These are phyloP conservation scores for Patagioenas fasciata DNA, from an alignment of 2,113 vertebrate species.

Conservation along the genomic window DNA sequence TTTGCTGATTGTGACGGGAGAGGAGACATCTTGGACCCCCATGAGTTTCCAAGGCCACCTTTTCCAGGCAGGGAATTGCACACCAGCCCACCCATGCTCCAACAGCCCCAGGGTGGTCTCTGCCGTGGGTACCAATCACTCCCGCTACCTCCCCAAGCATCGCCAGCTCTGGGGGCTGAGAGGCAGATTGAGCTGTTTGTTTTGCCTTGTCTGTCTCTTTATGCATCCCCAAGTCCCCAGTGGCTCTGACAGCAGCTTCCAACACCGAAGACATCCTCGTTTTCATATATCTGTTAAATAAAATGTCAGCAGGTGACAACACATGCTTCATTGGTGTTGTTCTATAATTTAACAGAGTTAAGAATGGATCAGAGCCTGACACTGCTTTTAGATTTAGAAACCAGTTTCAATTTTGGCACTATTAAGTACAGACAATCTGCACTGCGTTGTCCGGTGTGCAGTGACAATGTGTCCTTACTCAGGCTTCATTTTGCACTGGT, in stretches of 20 bases:
- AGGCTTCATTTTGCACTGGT: not conserved
- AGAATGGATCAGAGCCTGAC: not conserved
- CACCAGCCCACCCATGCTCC: not conserved
- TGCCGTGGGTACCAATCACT: rapidly evolving
- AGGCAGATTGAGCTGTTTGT: slow-evolving; percentile 64
- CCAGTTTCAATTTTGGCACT: not conserved
- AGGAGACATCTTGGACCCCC: no score
- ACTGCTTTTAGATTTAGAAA: not conserved
- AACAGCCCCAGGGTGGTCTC: rapidly evolving
- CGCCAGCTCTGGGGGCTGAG: not conserved
- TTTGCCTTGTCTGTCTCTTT: slow-evolving; percentile 67
- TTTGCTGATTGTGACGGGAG: not conserved
- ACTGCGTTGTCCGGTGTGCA: not conserved
- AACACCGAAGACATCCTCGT: slow-evolving; percentile 39
- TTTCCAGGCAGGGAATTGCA: not conserved
- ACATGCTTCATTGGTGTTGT: not conserved
- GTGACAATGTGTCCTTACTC: not conserved
- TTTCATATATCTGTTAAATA: slow-evolving; percentile 54
- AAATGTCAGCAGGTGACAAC: slow-evolving; percentile 63
- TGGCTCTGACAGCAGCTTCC: slow-evolving; percentile 52
- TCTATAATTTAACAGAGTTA: not conserved
- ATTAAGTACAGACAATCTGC: not conserved
- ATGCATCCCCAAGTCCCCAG: slow-evolving; percentile 52
- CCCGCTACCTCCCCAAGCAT: rapidly evolving
- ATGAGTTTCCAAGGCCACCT: not conserved